These are phyloP conservation scores for Pangasianodon hypophthalmus DNA, from an alignment of 2,113 vertebrate species.

Conservation along the genomic window DNA sequence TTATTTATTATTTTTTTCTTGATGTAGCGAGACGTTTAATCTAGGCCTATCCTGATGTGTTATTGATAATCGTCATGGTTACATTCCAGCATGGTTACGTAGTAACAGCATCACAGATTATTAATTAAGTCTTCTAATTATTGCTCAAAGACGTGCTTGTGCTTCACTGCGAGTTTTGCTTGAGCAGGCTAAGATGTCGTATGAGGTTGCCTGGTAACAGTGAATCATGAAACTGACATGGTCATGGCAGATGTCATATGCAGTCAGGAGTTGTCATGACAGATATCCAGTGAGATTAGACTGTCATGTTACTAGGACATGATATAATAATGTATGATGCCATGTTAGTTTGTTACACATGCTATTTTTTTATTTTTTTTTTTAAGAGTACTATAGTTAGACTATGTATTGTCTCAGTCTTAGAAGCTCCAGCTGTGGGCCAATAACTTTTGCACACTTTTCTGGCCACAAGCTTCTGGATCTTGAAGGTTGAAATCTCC, in stretches of 20 bases:
- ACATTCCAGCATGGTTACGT: not conserved
- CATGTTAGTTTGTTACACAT: not conserved
- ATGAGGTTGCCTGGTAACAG: not conserved
- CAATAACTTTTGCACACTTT: not conserved
- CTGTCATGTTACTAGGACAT: not conserved
- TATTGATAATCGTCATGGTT: constrained; percentile 6
- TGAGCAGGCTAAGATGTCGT: not conserved
- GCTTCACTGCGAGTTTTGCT: constrained; percentile 1
- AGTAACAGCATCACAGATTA: constrained; percentile 1
- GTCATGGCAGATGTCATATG: constrained; percentile 1
- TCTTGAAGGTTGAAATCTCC: not conserved
- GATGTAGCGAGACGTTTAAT: not conserved
- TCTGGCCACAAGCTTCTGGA: not conserved
- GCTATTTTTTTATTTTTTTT: not conserved
- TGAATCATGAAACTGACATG: constrained; percentile 1
- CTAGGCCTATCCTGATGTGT: not conserved
- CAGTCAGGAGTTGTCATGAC: not conserved
- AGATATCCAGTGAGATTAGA: not conserved
- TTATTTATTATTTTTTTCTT: not conserved
- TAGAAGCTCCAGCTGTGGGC: not conserved
- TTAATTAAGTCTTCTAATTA: constrained; percentile 23
- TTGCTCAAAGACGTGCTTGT: not conserved
- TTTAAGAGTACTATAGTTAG: not conserved
- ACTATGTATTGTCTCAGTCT: not conserved
- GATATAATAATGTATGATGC: not conserved